Evolutionary conservation across 2,888 invertebrate genomes (phyloP), one percentile per base, ranked within the genome.

Genomic region (Cerastis rubricosa): DNA sequence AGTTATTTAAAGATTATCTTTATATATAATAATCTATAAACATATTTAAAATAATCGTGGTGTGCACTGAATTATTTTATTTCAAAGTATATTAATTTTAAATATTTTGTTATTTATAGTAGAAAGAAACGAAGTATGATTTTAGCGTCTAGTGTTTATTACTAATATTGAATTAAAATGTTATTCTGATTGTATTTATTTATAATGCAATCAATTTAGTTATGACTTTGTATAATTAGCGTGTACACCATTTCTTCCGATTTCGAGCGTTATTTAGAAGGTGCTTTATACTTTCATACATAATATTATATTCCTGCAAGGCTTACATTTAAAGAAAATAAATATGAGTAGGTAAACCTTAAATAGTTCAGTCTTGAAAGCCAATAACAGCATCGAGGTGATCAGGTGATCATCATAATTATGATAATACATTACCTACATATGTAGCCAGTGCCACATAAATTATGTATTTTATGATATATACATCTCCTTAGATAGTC

Each of bases 401-500:
- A 75, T 64, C 43, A 43, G n/a, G 25, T 43, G 25, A 43, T 81
- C 47, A 59, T 75, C 72, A 77, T 63, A 68, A 68, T 49, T 47
- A 76, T 66, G 64, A 85, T 84, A 85, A 86, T 86, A 85, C 84
- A 87, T 78, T 88, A 89, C 88, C 88, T 78, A 78, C 63, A 40
- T 92, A 89, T 88, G 92, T 96, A 95, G 95, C 92, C 93, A 93
- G 96, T 96, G 96, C 96, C 96, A 96, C 96, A 93, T 93, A 90
- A 72, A 91, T 83, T 91, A 92, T 95, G 93, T 94, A 94, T 86
- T 86, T 88, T 79, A 86, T 71, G 49, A 87, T 93, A 94, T 94
- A 83, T 89, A 94, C 94, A 94, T 94, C 91, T 94, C 91, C 91
- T 87, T 95, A 95, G 95, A 94, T 95, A 95, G 92, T 92, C 88